Base-by-base conservation (phyloP, 1,140 invertebrate species). In the Scaptomyza pallida region DNA sequence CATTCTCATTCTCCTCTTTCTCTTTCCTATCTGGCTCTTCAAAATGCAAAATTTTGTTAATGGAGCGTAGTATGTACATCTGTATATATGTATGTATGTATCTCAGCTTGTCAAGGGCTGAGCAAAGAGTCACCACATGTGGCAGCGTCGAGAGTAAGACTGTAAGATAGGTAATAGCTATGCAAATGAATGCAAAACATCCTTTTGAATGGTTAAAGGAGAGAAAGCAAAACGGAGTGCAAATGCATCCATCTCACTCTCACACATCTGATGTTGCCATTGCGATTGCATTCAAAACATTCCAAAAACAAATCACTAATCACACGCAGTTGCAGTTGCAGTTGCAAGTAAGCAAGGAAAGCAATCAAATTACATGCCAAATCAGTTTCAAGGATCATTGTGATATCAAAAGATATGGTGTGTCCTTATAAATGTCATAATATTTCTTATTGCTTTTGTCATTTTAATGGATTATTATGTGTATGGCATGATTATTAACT, bases 161-260 rank as follows among this genome's bases (percentile, higher is more conserved):
- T 52, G 23, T 43, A 21, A 45, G 60, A 41, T 15, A 52, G 40
- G 23, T 51, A 63, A 63, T 52, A 44, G 40, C 37, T 52, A 54
- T 54, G 60, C 60, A 63, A 63, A 63, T 33, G 40, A 30, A 63
- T 33, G 40, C 40, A 44, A 51, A 19, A 23, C 23, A 45, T 52
- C 40, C 47, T 51, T 43, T 51, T 61, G 59, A 15, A 37, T 30
- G n/a, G 17, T n/a, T n/a, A n/a, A n/a, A 8, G 13, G 45, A 21
- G 26, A 21, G 26, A 23, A 17, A 21, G 35, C 50, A 26, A 19
- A n/a, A n/a, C n/a, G n/a, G 30, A 52, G n/a, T 47, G 44, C 44
- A n/a, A n/a, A n/a, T 21, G 23, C 23, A 26, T 5, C 33, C 33
- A 35, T 35, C 23, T 26, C 8, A 6, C 3, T 35, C 33, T 12